These are phyloP conservation scores for Ctenoplectra terminalis DNA, from an alignment of 1,140 invertebrate species.

Conservation along the genomic window DNA sequence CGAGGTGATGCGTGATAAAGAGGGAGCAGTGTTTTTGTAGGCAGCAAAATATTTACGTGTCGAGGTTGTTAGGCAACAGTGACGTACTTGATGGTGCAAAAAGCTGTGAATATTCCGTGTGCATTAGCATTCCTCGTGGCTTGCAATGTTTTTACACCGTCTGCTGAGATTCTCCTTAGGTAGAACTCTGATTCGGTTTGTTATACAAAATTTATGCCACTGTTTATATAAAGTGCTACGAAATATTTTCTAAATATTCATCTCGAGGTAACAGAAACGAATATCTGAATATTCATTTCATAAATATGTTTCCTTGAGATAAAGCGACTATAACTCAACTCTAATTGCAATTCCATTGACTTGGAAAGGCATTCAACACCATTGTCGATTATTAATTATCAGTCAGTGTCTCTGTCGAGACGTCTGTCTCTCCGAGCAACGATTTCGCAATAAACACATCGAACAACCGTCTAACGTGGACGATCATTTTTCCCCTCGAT, in stretches of 20 bases:
- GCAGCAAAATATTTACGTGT: not conserved
- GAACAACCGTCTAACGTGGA: not conserved
- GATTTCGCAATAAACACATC: slow-evolving; percentile 4
- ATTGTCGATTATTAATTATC: slow-evolving; percentile 9
- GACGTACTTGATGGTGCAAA: not conserved
- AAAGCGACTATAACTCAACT: too few relatives aligned
- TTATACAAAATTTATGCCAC: too few relatives aligned
- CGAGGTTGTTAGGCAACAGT: not conserved
- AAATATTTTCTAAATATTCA: not conserved
- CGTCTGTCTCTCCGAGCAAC: not conserved
- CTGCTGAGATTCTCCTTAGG: not conserved
- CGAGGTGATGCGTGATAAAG: not conserved
- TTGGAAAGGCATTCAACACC: not conserved
- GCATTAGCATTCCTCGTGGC: not conserved
- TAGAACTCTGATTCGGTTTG: too few relatives aligned
- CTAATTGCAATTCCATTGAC: not conserved
- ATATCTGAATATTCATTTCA: not conserved
- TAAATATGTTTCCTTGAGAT: too few relatives aligned
- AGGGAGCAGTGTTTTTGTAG: not conserved
- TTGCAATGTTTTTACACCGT: too few relatives aligned
- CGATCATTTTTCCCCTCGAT: not conserved
- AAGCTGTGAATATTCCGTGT: not conserved
- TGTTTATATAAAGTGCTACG: too few relatives aligned
- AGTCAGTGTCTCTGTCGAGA: not conserved
- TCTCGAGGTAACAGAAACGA: not conserved